Conservation (phyloP, 2,797 vertebrate species). For the Falco novaeseelandiae region DNA sequence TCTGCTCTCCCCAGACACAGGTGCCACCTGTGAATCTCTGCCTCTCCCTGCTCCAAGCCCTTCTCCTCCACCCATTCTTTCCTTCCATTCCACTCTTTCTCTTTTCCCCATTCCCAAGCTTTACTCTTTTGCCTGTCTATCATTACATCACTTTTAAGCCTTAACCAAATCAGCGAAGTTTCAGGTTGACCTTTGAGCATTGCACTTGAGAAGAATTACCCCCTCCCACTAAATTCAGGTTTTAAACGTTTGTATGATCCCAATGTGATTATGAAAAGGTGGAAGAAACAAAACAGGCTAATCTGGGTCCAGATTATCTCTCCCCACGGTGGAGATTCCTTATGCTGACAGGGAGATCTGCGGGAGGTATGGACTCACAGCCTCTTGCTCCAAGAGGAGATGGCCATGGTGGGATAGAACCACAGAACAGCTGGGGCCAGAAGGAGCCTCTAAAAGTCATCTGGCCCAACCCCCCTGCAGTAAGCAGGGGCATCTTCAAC, state of each 20-base stretch:
- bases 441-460: not conserved
- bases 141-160: not conserved
- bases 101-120: not conserved
- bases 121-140: not conserved
- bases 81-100: not conserved
- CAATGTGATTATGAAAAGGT: not conserved
- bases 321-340: not conserved
- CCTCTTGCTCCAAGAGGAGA: not conserved
- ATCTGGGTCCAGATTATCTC: not conserved
- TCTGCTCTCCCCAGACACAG: not conserved
- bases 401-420: not conserved
- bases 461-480: not conserved
- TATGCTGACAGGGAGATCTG: not conserved
- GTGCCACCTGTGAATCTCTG: not conserved
- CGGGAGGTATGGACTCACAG: not conserved
- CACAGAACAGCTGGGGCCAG: not conserved
- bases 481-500: not conserved
- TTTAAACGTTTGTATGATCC: not conserved
- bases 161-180: not conserved
- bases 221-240: not conserved
- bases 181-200: accelerated
- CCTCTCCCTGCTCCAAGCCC: not conserved
- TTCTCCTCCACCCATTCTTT: not conserved
- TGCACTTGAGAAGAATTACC: not conserved
- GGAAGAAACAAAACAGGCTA: not conserved